Evolutionary conservation across 1,140 invertebrate genomes (phyloP), one percentile per base, ranked within the genome.

Genomic region (Chironomus tepperi): DNA sequence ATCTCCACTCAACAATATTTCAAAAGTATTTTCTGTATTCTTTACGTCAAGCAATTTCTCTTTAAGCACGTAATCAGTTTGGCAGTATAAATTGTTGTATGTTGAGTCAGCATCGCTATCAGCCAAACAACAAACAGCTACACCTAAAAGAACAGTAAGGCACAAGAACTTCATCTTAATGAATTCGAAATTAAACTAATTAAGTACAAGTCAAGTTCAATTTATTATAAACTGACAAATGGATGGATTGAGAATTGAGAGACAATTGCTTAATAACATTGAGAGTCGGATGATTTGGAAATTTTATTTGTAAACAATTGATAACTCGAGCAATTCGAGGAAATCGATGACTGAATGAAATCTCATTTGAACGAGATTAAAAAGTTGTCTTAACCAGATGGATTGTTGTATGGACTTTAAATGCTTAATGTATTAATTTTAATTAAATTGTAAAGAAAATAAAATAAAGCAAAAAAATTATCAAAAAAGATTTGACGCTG

Each of bases 401-500:
- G 1, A 57, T 12, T 5, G 47, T 57, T 0, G 12, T 12, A 57
- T 57, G 15, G n/a, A 9, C 9, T 47, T 47, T 43, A 43, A 10
- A n/a, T n/a, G n/a, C n/a, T n/a, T 10, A 43, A 7, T 43, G 42
- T 6, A 47, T 3, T 47, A 47, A 12, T 47, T 43, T 47, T 47
- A 9, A 8, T 47, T 12, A 1, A 47, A 47, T 47, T 47, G 43
- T 47, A 12, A 47, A 47, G 8, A 67, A 67, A 18, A 19, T 7
- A 70, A n/a, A 70, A 9, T 18, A 9, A 70, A 18, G 9, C 3
- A 70, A 70, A 21, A 70, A 70, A 70, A 70, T 3, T 1, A 19
- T 3, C 18, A 77, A 79, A 81, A 82, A 81, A 83, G 84, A 84
- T 81, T 79, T 75, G 75, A 77, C 89, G 89, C 88, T 89, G 88